Base-by-base conservation (phyloP, 2,888 invertebrate genomes). In the Diarsia dahlii region DNA sequence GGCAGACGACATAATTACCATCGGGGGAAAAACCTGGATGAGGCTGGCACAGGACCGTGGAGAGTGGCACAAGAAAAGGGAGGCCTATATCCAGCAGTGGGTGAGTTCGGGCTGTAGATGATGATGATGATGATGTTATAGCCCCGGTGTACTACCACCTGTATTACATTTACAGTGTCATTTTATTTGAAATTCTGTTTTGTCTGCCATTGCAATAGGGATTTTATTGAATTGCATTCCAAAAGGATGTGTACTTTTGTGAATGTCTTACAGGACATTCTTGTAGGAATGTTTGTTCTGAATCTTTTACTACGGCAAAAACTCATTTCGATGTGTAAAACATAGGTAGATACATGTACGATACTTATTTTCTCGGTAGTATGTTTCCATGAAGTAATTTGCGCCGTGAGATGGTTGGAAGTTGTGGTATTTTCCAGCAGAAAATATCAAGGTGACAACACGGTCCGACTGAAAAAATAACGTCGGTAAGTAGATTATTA, bases 131-230 rank as follows among this genome's bases (percentile, higher is more conserved):
- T n/a, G n/a, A n/a, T n/a, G n/a, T n/a, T 20, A 63, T 6, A 1
- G 6, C 54, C 48, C 6, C 52, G 8, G 23, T 71, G 58, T n/a
- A n/a, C 12, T 66, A 48, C 8, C 34, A 48, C 13, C n/a, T 54
- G 62, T 15, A 20, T 15, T 5, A 34, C n/a, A n/a, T n/a, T n/a
- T 13, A 39, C 20, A 15, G 10, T 54, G 58, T 20, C 13, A 64
- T 63, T 68, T 68, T 79, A 69, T 79, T 69, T 45, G 46, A 15
- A 65, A 58, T 9, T 56, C 50, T 64, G 39, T 68, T 65, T 65
- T 74, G 56, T 39, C 48, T 64, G 39, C 39, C 23, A 39, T 50
- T 60, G 34, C n/a, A 48, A 48, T 4, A 18, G n/a, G 3, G n/a
- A 58, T 52, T 58, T 56, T 54, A 76, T 62, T 54, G 23, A 23